These are phyloP conservation scores for Callyntrura guangdongensis DNA, from an alignment of 2,888 invertebrate species.

Conservation along the genomic window DNA sequence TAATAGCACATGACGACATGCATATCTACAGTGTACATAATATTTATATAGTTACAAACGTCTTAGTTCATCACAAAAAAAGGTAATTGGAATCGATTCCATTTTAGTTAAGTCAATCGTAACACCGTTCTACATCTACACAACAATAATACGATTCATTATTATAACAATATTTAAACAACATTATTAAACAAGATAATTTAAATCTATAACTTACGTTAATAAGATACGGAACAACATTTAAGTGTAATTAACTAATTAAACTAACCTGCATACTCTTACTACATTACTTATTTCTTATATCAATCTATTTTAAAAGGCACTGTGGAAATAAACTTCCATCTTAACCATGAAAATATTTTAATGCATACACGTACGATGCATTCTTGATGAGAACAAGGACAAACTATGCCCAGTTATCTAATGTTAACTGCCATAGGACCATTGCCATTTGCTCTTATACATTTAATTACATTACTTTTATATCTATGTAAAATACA, in stretches of 20 bases:
- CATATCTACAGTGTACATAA: slow-evolving; percentile 20
- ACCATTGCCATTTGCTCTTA: slow-evolving; percentile 23
- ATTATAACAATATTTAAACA: background rate
- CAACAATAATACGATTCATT: background rate
- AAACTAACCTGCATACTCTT: background rate
- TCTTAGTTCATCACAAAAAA: slow-evolving; percentile 70
- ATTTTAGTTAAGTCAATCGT: slow-evolving; percentile 17
- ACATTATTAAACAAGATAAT: background rate
- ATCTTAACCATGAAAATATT: background rate
- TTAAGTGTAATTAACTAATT: background rate
- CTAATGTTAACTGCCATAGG: background rate
- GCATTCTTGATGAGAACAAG: too few species aligned
- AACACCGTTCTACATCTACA: background rate
- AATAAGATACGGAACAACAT: background rate
- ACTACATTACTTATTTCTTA: too few species aligned
- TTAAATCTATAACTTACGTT: background rate
- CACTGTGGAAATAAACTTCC: slow-evolving; percentile 38
- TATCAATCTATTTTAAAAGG: background rate
- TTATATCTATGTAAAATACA: slow-evolving; percentile 33
- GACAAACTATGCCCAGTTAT: background rate
- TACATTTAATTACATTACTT: background rate
- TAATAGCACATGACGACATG: slow-evolving; percentile 6
- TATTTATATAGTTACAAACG: slow-evolving; percentile 43
- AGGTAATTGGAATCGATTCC: slow-evolving; percentile 66
- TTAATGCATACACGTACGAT: background rate